A percentile compares a stretch with the other conserved stretches of the same genome.
These are phyloP conservation scores for Scytalopus superciliaris DNA, from an alignment of 2,113 vertebrate species.

Conservation along the genomic window DNA sequence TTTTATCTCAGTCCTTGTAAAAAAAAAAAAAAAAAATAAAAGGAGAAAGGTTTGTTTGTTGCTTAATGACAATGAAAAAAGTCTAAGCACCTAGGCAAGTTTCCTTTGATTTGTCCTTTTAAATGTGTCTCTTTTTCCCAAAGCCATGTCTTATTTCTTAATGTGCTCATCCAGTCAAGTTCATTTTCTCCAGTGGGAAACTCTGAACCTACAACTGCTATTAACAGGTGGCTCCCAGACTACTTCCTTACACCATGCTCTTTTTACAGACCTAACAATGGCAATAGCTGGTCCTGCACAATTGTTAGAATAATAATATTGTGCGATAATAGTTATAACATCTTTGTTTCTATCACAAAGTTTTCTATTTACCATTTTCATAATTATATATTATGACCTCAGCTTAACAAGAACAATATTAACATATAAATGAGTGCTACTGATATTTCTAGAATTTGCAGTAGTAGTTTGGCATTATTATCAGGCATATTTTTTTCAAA, in stretches of 20 bases:
- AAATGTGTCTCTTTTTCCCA: background rate
- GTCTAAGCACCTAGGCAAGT: background rate
- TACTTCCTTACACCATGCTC: background rate
- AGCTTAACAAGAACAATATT: background rate
- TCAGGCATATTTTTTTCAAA: background rate
- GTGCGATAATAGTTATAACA: background rate
- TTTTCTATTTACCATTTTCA: background rate
- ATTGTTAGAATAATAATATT: background rate
- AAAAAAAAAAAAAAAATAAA: background rate
- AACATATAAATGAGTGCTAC: background rate
- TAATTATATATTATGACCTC: background rate
- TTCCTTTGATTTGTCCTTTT: background rate
- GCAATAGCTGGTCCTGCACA: background rate
- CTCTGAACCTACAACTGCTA: background rate
- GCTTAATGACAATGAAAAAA: background rate
- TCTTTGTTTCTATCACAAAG: background rate
- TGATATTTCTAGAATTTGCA: background rate
- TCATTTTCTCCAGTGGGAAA: background rate
- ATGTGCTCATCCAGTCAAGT: background rate
- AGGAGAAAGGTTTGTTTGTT: background rate
- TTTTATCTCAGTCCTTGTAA: background rate
- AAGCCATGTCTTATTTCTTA: background rate
- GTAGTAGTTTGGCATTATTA: background rate
- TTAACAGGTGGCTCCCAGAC: background rate
- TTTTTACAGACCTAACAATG: background rate